Conservation (phyloP, 2,888 invertebrate genomes). For the Thalpophila matura region DNA sequence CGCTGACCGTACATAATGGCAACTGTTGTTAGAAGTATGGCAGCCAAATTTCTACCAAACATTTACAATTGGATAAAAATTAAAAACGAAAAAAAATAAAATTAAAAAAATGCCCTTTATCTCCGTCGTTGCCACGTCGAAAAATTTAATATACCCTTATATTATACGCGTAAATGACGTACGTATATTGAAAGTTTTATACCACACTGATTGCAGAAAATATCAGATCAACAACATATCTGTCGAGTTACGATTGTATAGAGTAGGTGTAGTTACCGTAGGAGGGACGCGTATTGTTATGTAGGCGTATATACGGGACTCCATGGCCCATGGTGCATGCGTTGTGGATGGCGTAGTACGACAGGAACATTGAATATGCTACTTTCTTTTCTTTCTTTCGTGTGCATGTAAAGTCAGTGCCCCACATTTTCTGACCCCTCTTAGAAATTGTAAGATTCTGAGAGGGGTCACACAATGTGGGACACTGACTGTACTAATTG, state of each 20-base stretch:
- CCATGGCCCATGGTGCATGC: conserved; percentile 66
- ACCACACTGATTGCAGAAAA: conserved; percentile 42
- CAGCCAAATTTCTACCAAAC: too few relatives aligned
- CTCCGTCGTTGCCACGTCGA: conserved; percentile 42
- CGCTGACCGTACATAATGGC: background rate
- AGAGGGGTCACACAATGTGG: too few relatives aligned
- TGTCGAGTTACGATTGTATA: conserved; percentile 66
- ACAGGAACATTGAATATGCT: conserved; percentile 55
- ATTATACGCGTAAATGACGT: conserved; percentile 42
- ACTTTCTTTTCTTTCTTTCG: too few relatives aligned
- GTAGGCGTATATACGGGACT: conserved; percentile 43
- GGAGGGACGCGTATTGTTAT: conserved; percentile 61
- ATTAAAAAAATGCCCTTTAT: background rate
- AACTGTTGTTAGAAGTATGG: background rate
- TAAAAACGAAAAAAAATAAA: background rate
- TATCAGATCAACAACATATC: conserved; percentile 64
- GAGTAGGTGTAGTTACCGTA: conserved; percentile 80
- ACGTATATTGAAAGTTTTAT: conserved; percentile 47
- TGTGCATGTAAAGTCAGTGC: too few relatives aligned
- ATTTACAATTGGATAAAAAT: too few relatives aligned
- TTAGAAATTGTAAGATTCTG: too few relatives aligned
- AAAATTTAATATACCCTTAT: conserved; percentile 32
- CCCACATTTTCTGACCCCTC: too few relatives aligned
- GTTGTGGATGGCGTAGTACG: conserved; percentile 35
- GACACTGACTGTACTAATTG: too few relatives aligned